These are phyloP conservation scores for Platyscapa corneri DNA, from an alignment of 1,140 invertebrate species.

Conservation along the genomic window DNA sequence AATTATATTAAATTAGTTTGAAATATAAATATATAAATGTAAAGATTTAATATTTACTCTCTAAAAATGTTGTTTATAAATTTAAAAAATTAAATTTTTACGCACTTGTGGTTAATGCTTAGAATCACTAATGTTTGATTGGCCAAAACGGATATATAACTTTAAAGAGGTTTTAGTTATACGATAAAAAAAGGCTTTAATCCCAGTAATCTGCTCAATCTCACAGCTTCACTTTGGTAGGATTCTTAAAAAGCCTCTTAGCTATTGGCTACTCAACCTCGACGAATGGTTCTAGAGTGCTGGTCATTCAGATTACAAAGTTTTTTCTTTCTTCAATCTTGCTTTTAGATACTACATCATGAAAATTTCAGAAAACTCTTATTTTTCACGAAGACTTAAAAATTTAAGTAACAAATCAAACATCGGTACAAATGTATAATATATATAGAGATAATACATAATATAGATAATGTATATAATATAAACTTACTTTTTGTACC, in stretches of 20 bases:
- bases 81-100: too few species aligned
- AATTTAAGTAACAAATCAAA: too few species aligned
- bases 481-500: too few species aligned
- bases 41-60: too few species aligned
- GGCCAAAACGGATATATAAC: background rate
- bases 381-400: too few species aligned
- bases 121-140: background rate
- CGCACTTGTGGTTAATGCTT: background rate
- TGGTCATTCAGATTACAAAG: constrained; percentile 41
- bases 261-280: constrained; percentile 33
- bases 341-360: constrained; percentile 8
- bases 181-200: constrained; percentile 22
- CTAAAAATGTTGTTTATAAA: too few species aligned
- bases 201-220: constrained; percentile 34
- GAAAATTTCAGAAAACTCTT: background rate
- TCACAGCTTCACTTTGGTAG: background rate
- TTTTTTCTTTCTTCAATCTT: constrained; percentile 22
- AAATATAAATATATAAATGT: too few species aligned
- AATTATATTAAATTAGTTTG: too few species aligned
- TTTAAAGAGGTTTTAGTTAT: background rate
- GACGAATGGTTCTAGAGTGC: constrained; percentile 11
- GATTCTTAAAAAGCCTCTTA: constrained; percentile 22
- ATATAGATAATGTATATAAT: too few species aligned
- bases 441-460: too few species aligned
- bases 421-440: too few species aligned